Conservation (phyloP, 2,797 vertebrate species). For the Anguilla megastoma region DNA sequence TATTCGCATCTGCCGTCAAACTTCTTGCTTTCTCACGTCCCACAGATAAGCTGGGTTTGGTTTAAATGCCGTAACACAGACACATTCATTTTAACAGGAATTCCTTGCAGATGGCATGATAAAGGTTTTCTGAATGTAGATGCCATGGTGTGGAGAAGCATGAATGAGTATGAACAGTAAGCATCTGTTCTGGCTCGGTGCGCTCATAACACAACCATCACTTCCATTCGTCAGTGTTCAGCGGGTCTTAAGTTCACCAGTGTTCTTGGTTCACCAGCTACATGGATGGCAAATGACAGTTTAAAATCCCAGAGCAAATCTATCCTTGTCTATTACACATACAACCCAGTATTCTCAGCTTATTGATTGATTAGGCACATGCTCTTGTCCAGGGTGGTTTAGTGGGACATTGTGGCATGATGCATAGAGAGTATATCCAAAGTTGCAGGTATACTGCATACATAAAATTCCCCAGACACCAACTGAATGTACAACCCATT, state of each 20-base stretch:
- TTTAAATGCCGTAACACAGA: neutral
- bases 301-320: neutral
- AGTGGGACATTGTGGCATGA: neutral
- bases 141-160: neutral
- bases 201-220: neutral
- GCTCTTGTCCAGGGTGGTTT: neutral
- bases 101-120: neutral
- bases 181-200: neutral
- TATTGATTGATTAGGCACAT: neutral
- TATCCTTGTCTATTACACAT: no score
- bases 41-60: neutral
- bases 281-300: neutral
- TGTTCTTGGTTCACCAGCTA: neutral
- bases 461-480: neutral
- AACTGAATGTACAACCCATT: neutral
- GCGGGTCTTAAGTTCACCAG: neutral
- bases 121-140: neutral
- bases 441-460: neutral
- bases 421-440: neutral
- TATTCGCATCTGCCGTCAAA: neutral
- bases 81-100: neutral
- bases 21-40: neutral
- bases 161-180: neutral
- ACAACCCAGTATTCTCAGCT: neutral
- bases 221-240: neutral